Conservation (phyloP, 1,140 invertebrate genomes). For the Lamellibrachia luymesi region DNA sequence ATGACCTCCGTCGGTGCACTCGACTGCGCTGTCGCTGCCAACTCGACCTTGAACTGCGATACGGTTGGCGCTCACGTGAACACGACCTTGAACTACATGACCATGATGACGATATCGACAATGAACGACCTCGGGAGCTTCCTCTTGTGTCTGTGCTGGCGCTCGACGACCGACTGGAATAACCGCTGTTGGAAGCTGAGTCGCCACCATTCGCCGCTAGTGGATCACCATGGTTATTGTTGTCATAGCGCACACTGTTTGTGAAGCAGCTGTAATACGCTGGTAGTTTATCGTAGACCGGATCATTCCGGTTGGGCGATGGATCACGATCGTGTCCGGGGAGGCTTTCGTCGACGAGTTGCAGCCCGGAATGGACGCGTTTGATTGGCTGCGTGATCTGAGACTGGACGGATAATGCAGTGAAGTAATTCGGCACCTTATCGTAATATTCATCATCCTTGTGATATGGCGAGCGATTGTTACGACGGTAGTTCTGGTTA, state of each 20-base stretch:
- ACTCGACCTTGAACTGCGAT: conserved; percentile 30
- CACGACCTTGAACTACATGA: conserved; percentile 29
- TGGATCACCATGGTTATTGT: neutral
- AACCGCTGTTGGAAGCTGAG: neutral
- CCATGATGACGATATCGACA: neutral
- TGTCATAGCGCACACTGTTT: conserved; percentile 49
- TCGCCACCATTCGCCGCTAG: neutral
- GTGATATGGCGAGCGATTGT: conserved; percentile 10
- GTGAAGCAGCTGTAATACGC: conserved; percentile 52
- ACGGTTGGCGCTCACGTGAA: neutral
- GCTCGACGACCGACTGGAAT: neutral
- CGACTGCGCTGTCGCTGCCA: neutral
- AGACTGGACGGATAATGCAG: conserved; percentile 39
- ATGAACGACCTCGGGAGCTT: conserved; percentile 1
- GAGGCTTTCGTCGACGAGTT: conserved; percentile 8
- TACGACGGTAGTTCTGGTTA: neutral
- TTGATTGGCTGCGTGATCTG: conserved; percentile 29
- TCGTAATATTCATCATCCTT: conserved; percentile 35
- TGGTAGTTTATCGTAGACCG: conserved; percentile 38
- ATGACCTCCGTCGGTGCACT: conserved; percentile 48
- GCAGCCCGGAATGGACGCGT: neutral
- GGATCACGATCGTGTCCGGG: conserved; percentile 34
- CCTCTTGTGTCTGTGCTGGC: neutral
- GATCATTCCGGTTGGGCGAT: conserved; percentile 29
- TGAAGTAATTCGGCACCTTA: conserved; percentile 48